A percentile compares a stretch with the other conserved stretches of the same genome.
Evolutionary conservation across 1,140 invertebrate species (phyloP).

Genomic region (Trinorchestia longiramus): DNA sequence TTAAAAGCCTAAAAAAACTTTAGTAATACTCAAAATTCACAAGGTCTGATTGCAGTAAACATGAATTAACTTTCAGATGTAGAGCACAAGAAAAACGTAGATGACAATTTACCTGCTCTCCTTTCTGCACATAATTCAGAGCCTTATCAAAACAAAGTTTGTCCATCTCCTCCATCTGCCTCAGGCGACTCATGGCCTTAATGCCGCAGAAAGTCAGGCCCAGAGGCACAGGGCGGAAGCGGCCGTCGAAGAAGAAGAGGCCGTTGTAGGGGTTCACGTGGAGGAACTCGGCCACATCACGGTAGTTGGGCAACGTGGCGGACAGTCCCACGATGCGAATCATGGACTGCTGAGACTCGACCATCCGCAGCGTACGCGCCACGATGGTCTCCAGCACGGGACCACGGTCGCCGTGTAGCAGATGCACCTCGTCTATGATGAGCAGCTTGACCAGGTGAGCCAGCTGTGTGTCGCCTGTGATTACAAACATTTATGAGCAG

Average conservation of each 20-base stretch:
- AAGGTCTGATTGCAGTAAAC: too few species aligned
- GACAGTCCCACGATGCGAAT: slow-evolving; percentile 98
- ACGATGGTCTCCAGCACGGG: slow-evolving; percentile 98
- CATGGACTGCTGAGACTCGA: slow-evolving; percentile 94
- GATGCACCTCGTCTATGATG: slow-evolving; percentile 99
- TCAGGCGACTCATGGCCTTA: slow-evolving; percentile 81
- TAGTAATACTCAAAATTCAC: too few species aligned
- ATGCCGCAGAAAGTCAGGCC: slow-evolving; percentile 93
- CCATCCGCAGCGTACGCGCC: slow-evolving; percentile 91
- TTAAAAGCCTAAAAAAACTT: too few species aligned
- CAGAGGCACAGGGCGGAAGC: slow-evolving; percentile 96
- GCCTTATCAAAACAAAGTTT: slow-evolving; percentile 94
- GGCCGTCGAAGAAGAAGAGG: slow-evolving; percentile 94
- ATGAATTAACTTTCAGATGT: too few species aligned
- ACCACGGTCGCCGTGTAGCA: slow-evolving; percentile 96
- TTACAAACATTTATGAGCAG: too few species aligned
- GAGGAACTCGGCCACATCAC: slow-evolving; percentile 95
- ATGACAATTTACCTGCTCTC: slow-evolving; percentile 80
- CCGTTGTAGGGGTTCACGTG: slow-evolving; percentile 93
- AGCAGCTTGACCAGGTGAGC: slow-evolving; percentile 92
- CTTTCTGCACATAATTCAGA: slow-evolving; percentile 84
- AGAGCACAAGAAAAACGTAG: neutral
- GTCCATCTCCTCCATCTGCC: slow-evolving; percentile 90
- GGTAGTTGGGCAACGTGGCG: slow-evolving; percentile 97
- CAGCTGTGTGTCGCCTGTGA: slow-evolving; percentile 89